Evolutionary conservation across 2,797 vertebrate species (phyloP).

Genomic region (Linurgus olivaceus): DNA sequence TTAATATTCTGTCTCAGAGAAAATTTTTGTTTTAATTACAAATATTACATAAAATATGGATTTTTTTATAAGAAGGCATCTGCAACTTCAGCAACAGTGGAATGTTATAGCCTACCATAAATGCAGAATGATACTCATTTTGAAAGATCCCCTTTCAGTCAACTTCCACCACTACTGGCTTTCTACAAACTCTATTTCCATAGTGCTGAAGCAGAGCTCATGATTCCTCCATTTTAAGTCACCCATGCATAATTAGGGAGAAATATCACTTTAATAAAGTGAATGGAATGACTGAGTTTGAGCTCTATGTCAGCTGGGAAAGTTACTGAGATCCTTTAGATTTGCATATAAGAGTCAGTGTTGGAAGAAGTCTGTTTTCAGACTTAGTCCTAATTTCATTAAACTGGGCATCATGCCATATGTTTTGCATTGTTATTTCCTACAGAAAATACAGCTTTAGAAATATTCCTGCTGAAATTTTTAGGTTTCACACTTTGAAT

Average conservation of each 20-base stretch:
- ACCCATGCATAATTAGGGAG: neutral
- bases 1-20: neutral
- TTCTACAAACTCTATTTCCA: neutral
- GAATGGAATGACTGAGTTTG: neutral
- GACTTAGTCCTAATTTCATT: neutral
- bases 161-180: neutral
- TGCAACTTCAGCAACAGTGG: neutral
- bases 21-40: neutral
- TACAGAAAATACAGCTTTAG: neutral
- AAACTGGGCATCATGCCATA: neutral
- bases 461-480: neutral
- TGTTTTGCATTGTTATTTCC: neutral
- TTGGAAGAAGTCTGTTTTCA: neutral
- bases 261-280: conserved; percentile 46
- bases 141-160: neutral
- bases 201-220: neutral
- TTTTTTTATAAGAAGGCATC: neutral
- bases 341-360: neutral
- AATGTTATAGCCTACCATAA: neutral
- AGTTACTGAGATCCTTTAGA: neutral
- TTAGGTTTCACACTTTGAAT: neutral
- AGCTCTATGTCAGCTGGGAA: neutral
- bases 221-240: neutral
- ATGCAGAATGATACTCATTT: neutral
- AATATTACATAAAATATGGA: neutral